Conservation (phyloP, 1,140 invertebrate genomes). For the Nautilus pompilius region DNA sequence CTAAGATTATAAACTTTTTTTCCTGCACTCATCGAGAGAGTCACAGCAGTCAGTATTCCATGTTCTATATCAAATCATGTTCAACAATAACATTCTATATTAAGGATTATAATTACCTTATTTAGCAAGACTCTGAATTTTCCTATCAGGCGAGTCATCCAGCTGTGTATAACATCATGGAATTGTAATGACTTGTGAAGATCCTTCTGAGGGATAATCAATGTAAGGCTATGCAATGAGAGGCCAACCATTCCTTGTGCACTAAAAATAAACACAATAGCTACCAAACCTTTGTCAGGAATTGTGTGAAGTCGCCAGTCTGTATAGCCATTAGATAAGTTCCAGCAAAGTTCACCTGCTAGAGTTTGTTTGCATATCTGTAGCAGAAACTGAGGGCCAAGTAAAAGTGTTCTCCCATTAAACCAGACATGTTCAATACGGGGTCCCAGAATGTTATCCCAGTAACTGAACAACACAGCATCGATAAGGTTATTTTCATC, state of each 20-base stretch:
- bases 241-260: slow-evolving; percentile 25
- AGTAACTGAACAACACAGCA: slow-evolving; percentile 34
- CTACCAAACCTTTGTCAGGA: slow-evolving; percentile 27
- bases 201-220: slow-evolving; percentile 34
- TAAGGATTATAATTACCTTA: too few species aligned
- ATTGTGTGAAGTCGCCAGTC: slow-evolving; percentile 40
- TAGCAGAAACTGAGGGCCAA: slow-evolving; percentile 18
- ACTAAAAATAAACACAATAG: slow-evolving; percentile 40
- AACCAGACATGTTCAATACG: slow-evolving; percentile 40
- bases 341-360: slow-evolving; percentile 41
- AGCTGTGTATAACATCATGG: slow-evolving; percentile 26
- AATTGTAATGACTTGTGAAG: slow-evolving; percentile 26
- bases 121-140: slow-evolving; percentile 36
- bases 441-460: slow-evolving; percentile 48
- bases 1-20: too few species aligned
- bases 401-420: slow-evolving; percentile 14
- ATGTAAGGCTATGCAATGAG: slow-evolving; percentile 32
- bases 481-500: slow-evolving; percentile 26
- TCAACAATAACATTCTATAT: too few species aligned
- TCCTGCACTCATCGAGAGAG: too few species aligned
- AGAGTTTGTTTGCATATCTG: slow-evolving; percentile 36
- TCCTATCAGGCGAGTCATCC: slow-evolving; percentile 32
- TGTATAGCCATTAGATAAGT: slow-evolving; percentile 26
- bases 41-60: too few species aligned
- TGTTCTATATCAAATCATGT: too few species aligned